Base-by-base conservation (phyloP, 2,888 invertebrate genomes). In the Tipula unca region DNA sequence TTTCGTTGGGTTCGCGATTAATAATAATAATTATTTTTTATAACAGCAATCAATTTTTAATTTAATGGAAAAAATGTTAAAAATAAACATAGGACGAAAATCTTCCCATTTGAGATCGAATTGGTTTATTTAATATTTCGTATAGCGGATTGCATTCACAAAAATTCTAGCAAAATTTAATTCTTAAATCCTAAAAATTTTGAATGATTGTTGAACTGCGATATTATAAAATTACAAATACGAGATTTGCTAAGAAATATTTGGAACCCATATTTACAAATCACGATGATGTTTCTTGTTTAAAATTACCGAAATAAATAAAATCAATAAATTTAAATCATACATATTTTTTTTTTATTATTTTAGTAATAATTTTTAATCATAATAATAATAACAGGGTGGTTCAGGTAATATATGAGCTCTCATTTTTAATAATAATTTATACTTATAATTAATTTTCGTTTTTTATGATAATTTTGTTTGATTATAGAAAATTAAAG, bases 331-430 rank as follows among this genome's bases (percentile, higher is more conserved):
- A 82, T 82, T 69, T 25, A 6, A 83, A 83, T 35, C n/a, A 32
- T 83, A 83, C 32, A 32, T 32, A 83, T 3, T 25, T 25, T 10
- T 4, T 17, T 48, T 48, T 48, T 69, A 69, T 1, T 69, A 25
- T 10, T 69, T 69, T 69, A 25, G 25, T 69, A 69, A 25, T 54
- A 54, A 54, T 54, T 25, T 20, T 32, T 32, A 83, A 83, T n/a
- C n/a, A 83, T 83, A 83, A 29, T 82, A 82, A 83, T 83, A 32
- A 32, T 83, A 83, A 83, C 29, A 83, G 29, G 35, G 83, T 83
- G 83, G 83, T 83, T 83, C 83, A 83, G 83, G 83, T 83, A 83
- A 83, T 83, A 83, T 83, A 83, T 83, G 83, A 83, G 83, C 83
- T 83, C 83, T 83, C 83, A 83, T 83, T 83, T 83, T 83, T 83